Base-by-base conservation (phyloP, 1,140 invertebrate species). In the Drosophila micromelanica region DNA sequence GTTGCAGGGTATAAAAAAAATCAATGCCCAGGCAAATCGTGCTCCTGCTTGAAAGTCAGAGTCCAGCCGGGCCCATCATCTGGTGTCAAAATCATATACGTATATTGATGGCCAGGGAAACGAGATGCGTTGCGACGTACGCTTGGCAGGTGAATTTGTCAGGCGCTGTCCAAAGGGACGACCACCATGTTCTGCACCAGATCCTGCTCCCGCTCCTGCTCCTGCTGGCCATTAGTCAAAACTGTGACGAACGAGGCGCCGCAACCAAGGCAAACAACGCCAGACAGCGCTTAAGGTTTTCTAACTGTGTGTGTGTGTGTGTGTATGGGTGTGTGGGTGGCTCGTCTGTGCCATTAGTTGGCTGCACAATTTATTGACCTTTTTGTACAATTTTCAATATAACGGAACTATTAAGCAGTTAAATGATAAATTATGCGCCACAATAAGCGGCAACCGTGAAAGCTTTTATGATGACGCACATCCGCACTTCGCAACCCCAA, bases 401-500 rank as follows among this genome's bases (percentile, higher is more conserved):
- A 80, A 73, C 79, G 84, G 84, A 89, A 89, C 84, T 89, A 89
- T 89, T 89, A 89, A 84, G 80, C 84, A 89, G 84, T 89, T 89
- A 89, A 89, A 89, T 89, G 84, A 89, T 89, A 89, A 89, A 89
- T 89, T 89, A 89, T 89, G 84, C 82, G 82, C 76, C 79, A 69
- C 84, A 89, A 86, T 86, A 86, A 86, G 74, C 77, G 60, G 55
- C 71, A 46, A 63, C 84, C 69, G 76, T 89, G 84, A 89, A 89
- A 89, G 84, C 84, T 80, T 89, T 89, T 89, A 89, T 89, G 84
- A 89, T 89, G 84, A 89, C 84, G 84, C 84, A 89, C 84, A 89
- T 89, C 84, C 84, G 84, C 56, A 52, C 38, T 45, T 57, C 8
- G 48, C 52, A 73, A 67, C 59, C 45, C 27, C 52, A 51, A 48